These are phyloP conservation scores for Polypterus bichir DNA, from an alignment of 2,113 vertebrate genomes.

Conservation along the genomic window DNA sequence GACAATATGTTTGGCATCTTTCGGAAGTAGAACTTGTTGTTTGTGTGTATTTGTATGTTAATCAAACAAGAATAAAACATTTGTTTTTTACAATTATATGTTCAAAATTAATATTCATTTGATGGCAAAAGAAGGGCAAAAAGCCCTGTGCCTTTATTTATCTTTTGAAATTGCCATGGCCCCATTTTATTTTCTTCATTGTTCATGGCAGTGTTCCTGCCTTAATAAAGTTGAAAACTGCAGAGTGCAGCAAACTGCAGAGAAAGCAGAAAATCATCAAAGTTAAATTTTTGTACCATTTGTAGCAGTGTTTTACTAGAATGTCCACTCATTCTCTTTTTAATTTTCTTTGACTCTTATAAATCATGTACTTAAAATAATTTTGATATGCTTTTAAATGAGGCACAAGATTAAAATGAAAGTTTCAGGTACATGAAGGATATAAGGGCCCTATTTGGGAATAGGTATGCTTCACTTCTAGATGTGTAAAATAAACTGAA, in stretches of 20 bases:
- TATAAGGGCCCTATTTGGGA: slow-evolving; percentile 13
- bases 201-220: slow-evolving; percentile 41
- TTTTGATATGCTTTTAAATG: slow-evolving; percentile 1
- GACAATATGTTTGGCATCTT: slow-evolving; percentile 52
- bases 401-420: slow-evolving; percentile 2
- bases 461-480: slow-evolving; percentile 27
- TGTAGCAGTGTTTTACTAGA: slow-evolving; percentile 45
- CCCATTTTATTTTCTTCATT: slow-evolving; percentile 29
- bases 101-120: slow-evolving; percentile 56
- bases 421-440: slow-evolving; percentile 28
- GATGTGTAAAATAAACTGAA: slow-evolving; percentile 33
- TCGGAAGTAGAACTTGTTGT: slow-evolving; percentile 53
- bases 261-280: slow-evolving; percentile 38
- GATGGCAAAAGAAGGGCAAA: slow-evolving; percentile 46
- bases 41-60: slow-evolving; percentile 55
- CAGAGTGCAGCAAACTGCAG: slow-evolving; percentile 38
- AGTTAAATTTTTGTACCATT: slow-evolving; percentile 36
- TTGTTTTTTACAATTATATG: slow-evolving; percentile 58
- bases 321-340: slow-evolving; percentile 36
- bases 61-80: slow-evolving; percentile 38
- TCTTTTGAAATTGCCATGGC: slow-evolving; percentile 44
- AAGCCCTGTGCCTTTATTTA: slow-evolving; percentile 49
- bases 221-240: slow-evolving; percentile 43
- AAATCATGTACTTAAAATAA: slow-evolving; percentile 24
- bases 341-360: slow-evolving; percentile 34